Conservation (phyloP, 2,113 vertebrate species). For the Vanacampus margaritifer region DNA sequence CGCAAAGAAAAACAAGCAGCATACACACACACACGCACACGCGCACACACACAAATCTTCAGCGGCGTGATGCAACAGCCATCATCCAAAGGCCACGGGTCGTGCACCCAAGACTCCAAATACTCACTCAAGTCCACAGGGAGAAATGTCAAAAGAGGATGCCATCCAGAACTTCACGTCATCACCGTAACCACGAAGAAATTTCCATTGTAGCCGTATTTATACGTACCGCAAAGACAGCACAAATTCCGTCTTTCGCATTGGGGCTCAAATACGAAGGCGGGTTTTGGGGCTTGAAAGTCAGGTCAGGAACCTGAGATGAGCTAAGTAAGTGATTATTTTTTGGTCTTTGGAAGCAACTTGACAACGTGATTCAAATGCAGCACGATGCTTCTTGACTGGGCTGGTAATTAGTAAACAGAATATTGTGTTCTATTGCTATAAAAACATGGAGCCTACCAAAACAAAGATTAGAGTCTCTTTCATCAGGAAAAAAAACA, state of each 20-base stretch:
- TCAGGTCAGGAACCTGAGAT: conserved; percentile 52
- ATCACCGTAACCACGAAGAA: conserved; percentile 24
- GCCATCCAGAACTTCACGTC: conserved; percentile 40
- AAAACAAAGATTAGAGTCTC: no score
- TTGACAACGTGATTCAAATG: conserved; percentile 6
- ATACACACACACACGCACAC: conserved; percentile 25
- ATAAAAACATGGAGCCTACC: no score
- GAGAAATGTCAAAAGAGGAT: conserved; percentile 26
- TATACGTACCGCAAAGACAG: neutral
- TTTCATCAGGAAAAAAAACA: no score
- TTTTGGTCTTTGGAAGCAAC: neutral
- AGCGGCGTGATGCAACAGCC: conserved; percentile 37
- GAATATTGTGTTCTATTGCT: no score
- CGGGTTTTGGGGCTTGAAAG: conserved; percentile 11
- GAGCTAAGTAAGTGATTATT: conserved; percentile 2
- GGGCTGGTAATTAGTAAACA: conserved; percentile 55
- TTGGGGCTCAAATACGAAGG: neutral
- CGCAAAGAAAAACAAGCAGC: conserved; percentile 37
- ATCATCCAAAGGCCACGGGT: conserved; percentile 19
- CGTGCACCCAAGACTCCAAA: conserved; percentile 6
- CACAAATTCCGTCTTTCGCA: neutral
- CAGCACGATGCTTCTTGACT: conserved; percentile 36
- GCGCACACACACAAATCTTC: conserved; percentile 31
- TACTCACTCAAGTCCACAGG: conserved; percentile 20
- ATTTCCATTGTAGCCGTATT: no score